phyloP scores from a whole-genome alignment of 2,113 vertebrate genomes.

The Motacilla alba region DNA sequence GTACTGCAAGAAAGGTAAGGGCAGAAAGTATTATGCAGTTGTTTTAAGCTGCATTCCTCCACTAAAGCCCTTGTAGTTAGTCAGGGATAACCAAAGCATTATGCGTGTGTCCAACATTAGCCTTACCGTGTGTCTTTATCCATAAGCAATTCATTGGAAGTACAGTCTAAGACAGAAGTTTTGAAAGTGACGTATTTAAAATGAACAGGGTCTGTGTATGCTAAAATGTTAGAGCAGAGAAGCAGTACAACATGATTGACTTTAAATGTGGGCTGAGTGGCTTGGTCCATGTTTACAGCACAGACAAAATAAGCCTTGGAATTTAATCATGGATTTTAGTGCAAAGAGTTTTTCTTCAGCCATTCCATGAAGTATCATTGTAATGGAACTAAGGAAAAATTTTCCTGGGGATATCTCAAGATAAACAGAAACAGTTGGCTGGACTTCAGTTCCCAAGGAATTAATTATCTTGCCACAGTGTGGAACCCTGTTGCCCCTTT shows the following conservation, averaged over 20 bases:
- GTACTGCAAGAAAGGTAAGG: not conserved
- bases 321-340: not conserved
- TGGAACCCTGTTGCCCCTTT: not conserved
- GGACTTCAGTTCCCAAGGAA: not conserved
- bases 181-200: not conserved
- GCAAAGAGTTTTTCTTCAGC: not conserved
- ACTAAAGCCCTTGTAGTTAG: not conserved
- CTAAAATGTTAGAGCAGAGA: not conserved
- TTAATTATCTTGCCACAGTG: not conserved
- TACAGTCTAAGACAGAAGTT: not conserved
- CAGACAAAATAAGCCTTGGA: not conserved
- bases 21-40: not conserved
- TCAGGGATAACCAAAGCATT: not conserved
- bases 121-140: not conserved
- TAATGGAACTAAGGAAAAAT: not conserved
- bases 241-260: not conserved
- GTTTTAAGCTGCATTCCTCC: not conserved
- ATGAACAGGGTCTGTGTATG: fast-evolving
- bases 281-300: not conserved
- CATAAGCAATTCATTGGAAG: not conserved
- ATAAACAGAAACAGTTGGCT: not conserved
- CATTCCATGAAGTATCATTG: not conserved
- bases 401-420: not conserved
- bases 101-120: not conserved
- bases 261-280: not conserved